Evolutionary conservation across 2,797 vertebrate species (phyloP), one percentile per base, ranked within the genome.

Genomic region (Chaetodon trifasciatus): DNA sequence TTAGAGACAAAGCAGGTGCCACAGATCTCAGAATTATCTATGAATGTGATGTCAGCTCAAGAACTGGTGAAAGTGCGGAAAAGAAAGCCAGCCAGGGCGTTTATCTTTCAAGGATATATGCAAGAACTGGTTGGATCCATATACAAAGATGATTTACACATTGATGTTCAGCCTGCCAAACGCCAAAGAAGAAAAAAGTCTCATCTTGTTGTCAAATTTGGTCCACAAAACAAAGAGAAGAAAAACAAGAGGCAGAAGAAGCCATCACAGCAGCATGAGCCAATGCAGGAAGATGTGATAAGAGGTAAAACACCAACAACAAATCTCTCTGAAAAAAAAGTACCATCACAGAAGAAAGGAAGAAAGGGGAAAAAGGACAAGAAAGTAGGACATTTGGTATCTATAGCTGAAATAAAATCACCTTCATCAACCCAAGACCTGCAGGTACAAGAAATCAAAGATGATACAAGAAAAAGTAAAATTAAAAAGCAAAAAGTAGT

Each of bases 171-270:
- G 67, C 84, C 87, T 16, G 72, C 91, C 24, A 96, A 95, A 84
- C 88, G 90, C 4, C 89, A 91, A 79, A 92, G 81, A 76, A 62
- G 82, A n/a, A 95, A 93, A 81, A 93, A 93, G 67, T 7, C 92
- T 71, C 93, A 88, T 70, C 92, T 95, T 11, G 90, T 95, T 44
- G 93, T 95, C 23, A 92, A 92, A 80, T 94, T 95, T 87, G 92
- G 91, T 70, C 88, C 93, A 40, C 92, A 92, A 84, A 91, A 78
- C 64, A 95, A 93, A 73, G 93, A 94, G 15, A 94, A 93, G 76
- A 94, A 91, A 86, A 87, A 55, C 80, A 93, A 92, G 62, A 95
- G 93, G 78, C 86, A 85, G 66, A 90, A 74, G 35, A 94, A 91
- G 60, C n/a, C 76, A 19, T 47, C 92, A 19, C 85, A 92, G 47